Conservation (phyloP, 2,888 invertebrate species). For the Prionchulus punctatus region DNA sequence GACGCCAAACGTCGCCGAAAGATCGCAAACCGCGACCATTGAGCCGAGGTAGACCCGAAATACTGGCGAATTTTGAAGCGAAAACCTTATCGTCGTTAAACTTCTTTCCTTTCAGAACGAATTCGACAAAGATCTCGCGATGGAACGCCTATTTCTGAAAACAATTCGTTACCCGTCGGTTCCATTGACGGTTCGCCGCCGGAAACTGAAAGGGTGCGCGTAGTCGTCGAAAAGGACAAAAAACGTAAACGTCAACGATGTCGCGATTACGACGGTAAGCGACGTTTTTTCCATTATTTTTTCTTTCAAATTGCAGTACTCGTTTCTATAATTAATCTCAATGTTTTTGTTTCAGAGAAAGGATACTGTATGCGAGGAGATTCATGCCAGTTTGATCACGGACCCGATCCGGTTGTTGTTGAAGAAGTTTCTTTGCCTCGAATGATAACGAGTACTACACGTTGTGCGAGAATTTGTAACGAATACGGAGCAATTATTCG, state of each 20-base stretch:
- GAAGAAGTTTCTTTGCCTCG: slow-evolving; percentile 52
- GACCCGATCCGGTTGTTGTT: slow-evolving; percentile 80
- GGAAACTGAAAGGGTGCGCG: too few relatives aligned
- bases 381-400: slow-evolving; percentile 90
- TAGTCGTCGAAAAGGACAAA: neutral
- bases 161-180: too few relatives aligned
- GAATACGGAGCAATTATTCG: neutral
- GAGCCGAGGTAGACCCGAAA: too few relatives aligned
- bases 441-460: neutral
- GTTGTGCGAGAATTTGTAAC: neutral
- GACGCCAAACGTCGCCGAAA: neutral
- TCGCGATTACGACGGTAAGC: slow-evolving; percentile 67
- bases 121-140: too few relatives aligned
- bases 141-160: too few relatives aligned
- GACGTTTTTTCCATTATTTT: neutral
- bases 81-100: too few relatives aligned
- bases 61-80: too few relatives aligned
- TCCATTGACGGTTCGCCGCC: too few relatives aligned
- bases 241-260: slow-evolving; percentile 42
- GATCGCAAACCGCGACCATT: too few relatives aligned
- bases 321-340: neutral
- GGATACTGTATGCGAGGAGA: slow-evolving; percentile 93
- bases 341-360: slow-evolving; percentile 48
- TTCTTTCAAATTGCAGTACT: too few relatives aligned
- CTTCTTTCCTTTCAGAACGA: too few relatives aligned